A percentile compares a stretch with the other conserved stretches of the same genome.
Conservation (phyloP, 2,888 invertebrate species). For the Caenorhabditis sp. region DNA sequence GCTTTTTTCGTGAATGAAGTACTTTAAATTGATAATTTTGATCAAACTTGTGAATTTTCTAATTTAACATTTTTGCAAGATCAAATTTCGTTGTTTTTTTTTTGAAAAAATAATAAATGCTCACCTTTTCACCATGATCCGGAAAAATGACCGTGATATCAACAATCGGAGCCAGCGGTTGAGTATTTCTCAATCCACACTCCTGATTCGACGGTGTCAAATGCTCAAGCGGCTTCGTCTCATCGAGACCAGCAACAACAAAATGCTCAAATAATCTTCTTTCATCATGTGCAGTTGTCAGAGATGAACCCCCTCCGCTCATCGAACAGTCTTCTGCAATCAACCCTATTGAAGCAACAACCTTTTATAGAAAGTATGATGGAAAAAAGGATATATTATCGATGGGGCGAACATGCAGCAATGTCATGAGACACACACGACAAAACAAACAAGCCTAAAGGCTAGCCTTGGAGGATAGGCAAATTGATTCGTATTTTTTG, state of each 20-base stretch:
- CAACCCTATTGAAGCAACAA: neutral
- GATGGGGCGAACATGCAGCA: neutral
- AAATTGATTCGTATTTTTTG: too few relatives aligned
- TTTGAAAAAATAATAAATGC: neutral
- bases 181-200: conserved; percentile 62
- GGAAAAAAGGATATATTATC: neutral
- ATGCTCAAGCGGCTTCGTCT: conserved; percentile 70
- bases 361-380: neutral
- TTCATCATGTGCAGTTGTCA: conserved; percentile 27
- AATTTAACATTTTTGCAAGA: too few relatives aligned
- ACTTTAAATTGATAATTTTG: too few relatives aligned
- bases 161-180: conserved; percentile 86
- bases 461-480: neutral
- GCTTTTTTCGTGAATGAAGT: too few relatives aligned
- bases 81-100: too few relatives aligned
- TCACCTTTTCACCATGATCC: conserved; percentile 80
- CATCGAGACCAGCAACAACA: conserved; percentile 84
- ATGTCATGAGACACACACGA: neutral
- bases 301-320: neutral
- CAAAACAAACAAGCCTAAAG: neutral
- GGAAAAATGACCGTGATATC: conserved; percentile 93
- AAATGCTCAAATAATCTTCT: conserved; percentile 82
- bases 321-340: neutral
- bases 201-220: conserved; percentile 62
- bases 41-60: too few relatives aligned